Base-by-base conservation (phyloP, 35 echinoderm and acorn worm genomes). In the Heliocidaris tuberculata region DNA sequence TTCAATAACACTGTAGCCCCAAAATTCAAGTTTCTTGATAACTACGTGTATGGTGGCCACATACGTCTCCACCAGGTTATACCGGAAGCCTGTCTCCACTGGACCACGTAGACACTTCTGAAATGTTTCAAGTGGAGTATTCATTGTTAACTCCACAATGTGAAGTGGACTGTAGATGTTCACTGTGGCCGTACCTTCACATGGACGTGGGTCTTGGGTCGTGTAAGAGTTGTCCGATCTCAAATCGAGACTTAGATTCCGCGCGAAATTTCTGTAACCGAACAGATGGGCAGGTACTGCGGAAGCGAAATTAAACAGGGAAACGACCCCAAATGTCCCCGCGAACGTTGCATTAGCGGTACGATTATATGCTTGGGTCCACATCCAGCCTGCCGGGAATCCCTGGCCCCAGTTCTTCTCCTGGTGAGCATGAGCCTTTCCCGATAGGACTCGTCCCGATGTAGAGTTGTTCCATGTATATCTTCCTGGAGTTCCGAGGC, bases 341-440 rank as follows among this genome's bases (percentile, higher is more conserved):
- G 98, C 98, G 94, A 95, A 97, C 31, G 96, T 88, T 9, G 94
- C 47, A 35, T 91, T 93, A 19, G 90, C 27, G 10, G 85, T 15
- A 6, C 65, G n/a, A 48, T 99, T 95, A 60, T 94, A 92, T 6
- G 95, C 96, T 86, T 99, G 95, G 21, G 93, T 97, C 98, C 98
- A 99, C 30, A 99, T 93, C 98, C 98, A 99, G 29, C 89, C 93
- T 86, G 96, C 94, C 31, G 98, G 98, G 65, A 99, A 99, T 21
- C 89, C 52, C 9, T 97, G 59, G 8, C 98, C 98, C 98, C 98
- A 99, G 88, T 99, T 99, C 89, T 99, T 99, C 88, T 99, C 98
- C 60, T 99, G 98, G 47, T 99, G 98, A 17, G 96, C 59, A 49
- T 59, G 93, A 6, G 86, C 98, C 5, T 85, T 88, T 7, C 98